A percentile compares a stretch with the other conserved stretches of the same genome.
phyloP scores from a whole-genome alignment of 2,888 invertebrate genomes.

The Mesorhabditis belari region DNA sequence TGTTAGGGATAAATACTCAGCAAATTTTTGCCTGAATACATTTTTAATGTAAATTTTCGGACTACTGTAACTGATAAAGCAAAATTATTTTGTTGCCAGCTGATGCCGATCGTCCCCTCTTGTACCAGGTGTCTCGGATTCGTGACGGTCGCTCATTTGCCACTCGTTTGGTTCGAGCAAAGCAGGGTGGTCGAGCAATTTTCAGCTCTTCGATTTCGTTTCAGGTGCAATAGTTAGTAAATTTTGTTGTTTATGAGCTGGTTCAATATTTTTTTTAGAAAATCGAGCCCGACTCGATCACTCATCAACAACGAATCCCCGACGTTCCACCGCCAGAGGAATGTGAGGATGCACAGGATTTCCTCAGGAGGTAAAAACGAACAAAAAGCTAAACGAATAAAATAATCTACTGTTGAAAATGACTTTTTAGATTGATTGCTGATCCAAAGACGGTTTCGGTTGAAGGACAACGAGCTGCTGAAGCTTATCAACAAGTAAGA shows the following conservation, averaged over 20 bases:
- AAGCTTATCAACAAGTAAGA: conserved; percentile 22
- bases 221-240: conserved; percentile 19
- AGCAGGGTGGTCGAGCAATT: conserved; percentile 53
- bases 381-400: background rate
- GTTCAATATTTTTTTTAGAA: background rate
- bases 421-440: conserved; percentile 20
- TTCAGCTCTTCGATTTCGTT: conserved; percentile 48
- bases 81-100: too few species aligned
- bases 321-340: conserved; percentile 52
- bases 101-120: conserved; percentile 45
- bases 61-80: too few species aligned
- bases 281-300: conserved; percentile 35
- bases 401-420: too few species aligned
- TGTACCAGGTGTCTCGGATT: conserved; percentile 54
- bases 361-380: conserved; percentile 8
- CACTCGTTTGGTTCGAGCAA: conserved; percentile 54
- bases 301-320: conserved; percentile 54
- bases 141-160: conserved; percentile 54
- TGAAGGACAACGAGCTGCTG: conserved; percentile 20
- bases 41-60: background rate
- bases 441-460: conserved; percentile 23
- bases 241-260: background rate
- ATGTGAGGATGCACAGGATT: conserved; percentile 29
- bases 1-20: background rate
- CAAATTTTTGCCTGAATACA: background rate